These are phyloP conservation scores for Pampus argenteus DNA, from an alignment of 2,797 vertebrate genomes.

Conservation along the genomic window DNA sequence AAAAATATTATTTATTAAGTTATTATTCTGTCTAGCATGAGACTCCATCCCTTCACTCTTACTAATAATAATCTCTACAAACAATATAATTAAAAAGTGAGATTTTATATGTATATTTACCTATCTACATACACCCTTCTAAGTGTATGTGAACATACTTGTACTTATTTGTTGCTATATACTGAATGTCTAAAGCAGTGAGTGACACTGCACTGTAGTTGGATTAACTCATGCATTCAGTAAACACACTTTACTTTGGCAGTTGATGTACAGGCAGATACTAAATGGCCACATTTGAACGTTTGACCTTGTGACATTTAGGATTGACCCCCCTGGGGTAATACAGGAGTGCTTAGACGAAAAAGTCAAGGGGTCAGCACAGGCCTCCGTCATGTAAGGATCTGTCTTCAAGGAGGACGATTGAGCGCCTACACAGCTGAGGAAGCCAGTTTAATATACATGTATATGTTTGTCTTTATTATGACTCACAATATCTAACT, in stretches of 20 bases:
- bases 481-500: slow-evolving; percentile 3
- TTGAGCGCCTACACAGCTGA: neutral
- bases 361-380: slow-evolving; percentile 55
- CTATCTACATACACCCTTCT: neutral
- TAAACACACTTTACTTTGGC: slow-evolving; percentile 23
- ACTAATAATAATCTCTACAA: neutral
- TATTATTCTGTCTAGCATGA: slow-evolving; percentile 1
- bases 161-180: slow-evolving; percentile 1
- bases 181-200: slow-evolving; percentile 1
- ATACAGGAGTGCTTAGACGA: slow-evolving; percentile 11
- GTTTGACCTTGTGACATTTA: slow-evolving; percentile 54
- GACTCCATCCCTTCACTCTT: neutral
- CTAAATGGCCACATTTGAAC: slow-evolving; percentile 23
- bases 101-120: neutral
- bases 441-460: neutral
- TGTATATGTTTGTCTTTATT: neutral
- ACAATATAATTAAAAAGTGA: neutral
- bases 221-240: slow-evolving; percentile 3
- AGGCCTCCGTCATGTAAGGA: slow-evolving; percentile 21
- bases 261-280: slow-evolving; percentile 15
- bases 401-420: slow-evolving; percentile 27
- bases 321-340: slow-evolving; percentile 25
- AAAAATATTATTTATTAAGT: neutral
- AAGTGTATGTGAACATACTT: neutral
- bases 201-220: slow-evolving; percentile 21